Evolutionary conservation across 1,140 invertebrate species (phyloP).

Genomic region (Drosophila paulistorum): DNA sequence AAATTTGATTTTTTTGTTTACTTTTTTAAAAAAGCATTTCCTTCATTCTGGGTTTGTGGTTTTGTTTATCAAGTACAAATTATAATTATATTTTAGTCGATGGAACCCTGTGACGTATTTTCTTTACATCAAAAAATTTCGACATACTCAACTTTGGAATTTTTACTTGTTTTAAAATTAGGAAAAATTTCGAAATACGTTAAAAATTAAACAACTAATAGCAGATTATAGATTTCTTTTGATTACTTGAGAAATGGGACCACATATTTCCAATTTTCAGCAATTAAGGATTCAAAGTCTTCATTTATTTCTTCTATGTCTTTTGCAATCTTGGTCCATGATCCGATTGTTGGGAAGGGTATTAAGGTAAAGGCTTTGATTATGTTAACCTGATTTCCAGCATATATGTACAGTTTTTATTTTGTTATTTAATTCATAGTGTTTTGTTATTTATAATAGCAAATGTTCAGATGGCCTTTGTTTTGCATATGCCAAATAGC

Average conservation of each 20-base stretch:
- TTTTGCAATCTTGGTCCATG: background rate
- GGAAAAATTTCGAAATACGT: too few relatives aligned
- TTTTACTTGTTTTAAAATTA: too few relatives aligned
- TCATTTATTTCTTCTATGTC: background rate
- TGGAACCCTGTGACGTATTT: too few relatives aligned
- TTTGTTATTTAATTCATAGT: constrained; percentile 36
- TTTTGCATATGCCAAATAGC: constrained; percentile 24
- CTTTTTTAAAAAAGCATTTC: constrained; percentile 28
- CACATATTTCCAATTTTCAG: too few relatives aligned
- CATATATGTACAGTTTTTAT: constrained; percentile 7
- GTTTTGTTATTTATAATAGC: constrained; percentile 51
- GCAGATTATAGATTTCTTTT: too few relatives aligned
- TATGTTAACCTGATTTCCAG: background rate
- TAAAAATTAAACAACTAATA: too few relatives aligned
- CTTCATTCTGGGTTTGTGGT: constrained; percentile 41
- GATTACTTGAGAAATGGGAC: too few relatives aligned
- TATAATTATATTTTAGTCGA: constrained; percentile 31
- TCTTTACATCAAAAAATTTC: too few relatives aligned
- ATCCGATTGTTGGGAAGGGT: background rate
- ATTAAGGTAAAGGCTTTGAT: background rate
- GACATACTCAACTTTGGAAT: too few relatives aligned
- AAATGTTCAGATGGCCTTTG: constrained; percentile 19
- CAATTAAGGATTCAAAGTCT: background rate
- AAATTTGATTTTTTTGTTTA: background rate
- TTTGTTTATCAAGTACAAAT: too few relatives aligned